Percentiles rank a stretch among this genome's conserved stretches.
Conservation (phyloP, 2,113 vertebrate genomes). For the Lynx canadensis region DNA sequence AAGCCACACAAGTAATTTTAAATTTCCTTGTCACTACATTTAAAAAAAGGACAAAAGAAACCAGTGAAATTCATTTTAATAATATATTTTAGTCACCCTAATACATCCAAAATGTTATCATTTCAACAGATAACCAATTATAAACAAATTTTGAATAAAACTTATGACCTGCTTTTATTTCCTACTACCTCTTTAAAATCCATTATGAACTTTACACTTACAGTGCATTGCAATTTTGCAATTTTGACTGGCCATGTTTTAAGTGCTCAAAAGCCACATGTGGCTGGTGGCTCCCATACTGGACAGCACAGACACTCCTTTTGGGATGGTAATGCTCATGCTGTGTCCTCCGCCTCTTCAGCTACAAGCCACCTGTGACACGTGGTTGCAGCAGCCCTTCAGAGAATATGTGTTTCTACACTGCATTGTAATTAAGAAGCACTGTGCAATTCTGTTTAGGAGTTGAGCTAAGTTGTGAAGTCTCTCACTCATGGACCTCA, state of each 20-base stretch:
- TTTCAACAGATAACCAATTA: neutral
- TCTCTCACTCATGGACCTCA: neutral
- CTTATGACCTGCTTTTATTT: neutral
- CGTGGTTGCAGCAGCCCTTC: neutral
- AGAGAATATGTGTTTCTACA: neutral
- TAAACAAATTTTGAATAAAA: neutral
- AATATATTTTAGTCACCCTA: constrained; percentile 11
- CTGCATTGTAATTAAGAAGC: neutral
- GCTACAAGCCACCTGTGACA: neutral
- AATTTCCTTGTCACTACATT: neutral
- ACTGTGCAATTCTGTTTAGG: neutral
- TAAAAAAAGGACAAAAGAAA: neutral
- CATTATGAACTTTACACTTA: neutral
- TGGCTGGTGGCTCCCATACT: neutral
- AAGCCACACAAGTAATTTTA: neutral
- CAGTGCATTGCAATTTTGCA: neutral
- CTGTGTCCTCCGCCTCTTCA: neutral
- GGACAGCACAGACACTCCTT: neutral
- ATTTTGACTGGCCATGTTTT: neutral
- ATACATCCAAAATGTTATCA: neutral
- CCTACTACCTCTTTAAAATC: neutral
- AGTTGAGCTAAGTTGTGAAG: neutral
- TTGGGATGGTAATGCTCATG: neutral
- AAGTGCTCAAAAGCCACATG: neutral
- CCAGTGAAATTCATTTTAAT: neutral